phyloP scores from a whole-genome alignment of 1,140 invertebrate species.

The Pogonognathellus flavescens region DNA sequence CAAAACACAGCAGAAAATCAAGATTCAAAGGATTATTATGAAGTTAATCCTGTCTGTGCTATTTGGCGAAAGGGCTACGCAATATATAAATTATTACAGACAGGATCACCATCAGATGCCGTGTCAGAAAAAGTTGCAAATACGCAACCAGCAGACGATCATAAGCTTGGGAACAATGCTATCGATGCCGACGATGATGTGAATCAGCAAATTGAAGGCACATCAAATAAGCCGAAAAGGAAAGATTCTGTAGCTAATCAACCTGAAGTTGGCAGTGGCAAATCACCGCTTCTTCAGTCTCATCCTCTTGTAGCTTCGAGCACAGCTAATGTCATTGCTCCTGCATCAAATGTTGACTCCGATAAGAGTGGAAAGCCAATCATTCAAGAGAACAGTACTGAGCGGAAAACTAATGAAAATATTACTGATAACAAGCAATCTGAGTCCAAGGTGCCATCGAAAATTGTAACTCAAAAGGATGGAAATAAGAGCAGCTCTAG shows the following conservation, averaged over 20 bases:
- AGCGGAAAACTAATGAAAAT: background rate
- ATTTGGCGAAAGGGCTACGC: background rate
- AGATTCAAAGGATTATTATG: background rate
- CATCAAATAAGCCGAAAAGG: no score
- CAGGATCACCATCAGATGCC: background rate
- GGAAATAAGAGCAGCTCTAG: background rate
- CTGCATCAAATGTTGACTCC: no score
- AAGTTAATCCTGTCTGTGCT: constrained; percentile 5
- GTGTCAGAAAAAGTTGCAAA: background rate
- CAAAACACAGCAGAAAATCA: background rate
- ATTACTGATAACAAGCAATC: background rate
- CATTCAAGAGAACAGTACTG: background rate
- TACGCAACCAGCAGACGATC: background rate
- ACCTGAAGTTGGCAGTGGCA: no score
- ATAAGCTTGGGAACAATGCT: background rate
- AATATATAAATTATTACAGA: background rate
- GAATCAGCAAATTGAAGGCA: background rate
- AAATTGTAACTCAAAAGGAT: background rate
- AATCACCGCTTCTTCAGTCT: no score
- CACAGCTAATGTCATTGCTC: no score
- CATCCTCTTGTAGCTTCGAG: no score
- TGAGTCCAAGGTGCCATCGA: background rate
- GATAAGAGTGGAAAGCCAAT: background rate
- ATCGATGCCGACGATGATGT: background rate
- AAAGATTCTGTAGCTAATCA: no score